Conservation (phyloP, 2,797 vertebrate species). For the Darevskia nairensis region DNA sequence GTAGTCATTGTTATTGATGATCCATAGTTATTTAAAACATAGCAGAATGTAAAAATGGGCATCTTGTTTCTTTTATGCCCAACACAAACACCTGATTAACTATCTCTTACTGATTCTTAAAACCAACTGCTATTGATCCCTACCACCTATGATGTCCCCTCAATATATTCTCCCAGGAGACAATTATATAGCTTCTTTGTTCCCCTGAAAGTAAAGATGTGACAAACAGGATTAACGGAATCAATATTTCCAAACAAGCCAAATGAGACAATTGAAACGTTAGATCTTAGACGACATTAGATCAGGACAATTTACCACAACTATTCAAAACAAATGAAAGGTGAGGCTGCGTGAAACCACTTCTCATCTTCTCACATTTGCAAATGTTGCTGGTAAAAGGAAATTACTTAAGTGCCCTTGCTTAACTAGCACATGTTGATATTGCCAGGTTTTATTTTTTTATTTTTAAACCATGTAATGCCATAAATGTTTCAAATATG, state of each 20-base stretch:
- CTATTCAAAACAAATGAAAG: not conserved
- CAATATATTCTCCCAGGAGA: not conserved
- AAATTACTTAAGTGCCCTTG: not conserved
- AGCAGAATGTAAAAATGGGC: not conserved
- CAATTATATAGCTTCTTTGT: not conserved
- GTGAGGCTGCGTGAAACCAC: not conserved
- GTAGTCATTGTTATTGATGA: not conserved
- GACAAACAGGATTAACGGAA: not conserved
- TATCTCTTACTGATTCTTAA: not conserved
- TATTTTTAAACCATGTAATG: not conserved
- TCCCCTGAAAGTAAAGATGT: not conserved
- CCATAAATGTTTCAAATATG: not conserved
- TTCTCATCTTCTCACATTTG: not conserved
- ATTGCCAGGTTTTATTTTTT: not conserved
- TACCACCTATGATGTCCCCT: not conserved
- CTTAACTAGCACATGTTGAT: not conserved
- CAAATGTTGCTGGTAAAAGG: not conserved
- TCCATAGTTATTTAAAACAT: not conserved
- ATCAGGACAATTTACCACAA: not conserved
- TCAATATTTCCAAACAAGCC: not conserved
- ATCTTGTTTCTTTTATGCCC: not conserved
- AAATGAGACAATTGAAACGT: constrained; percentile 1
- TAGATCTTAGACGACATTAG: not conserved
- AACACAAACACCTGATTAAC: not conserved
- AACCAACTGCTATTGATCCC: constrained; percentile 3